Percentiles rank a stretch among this genome's conserved stretches.
phyloP scores from a whole-genome alignment of 2,797 vertebrate species.

The Enteromius argenteus region DNA sequence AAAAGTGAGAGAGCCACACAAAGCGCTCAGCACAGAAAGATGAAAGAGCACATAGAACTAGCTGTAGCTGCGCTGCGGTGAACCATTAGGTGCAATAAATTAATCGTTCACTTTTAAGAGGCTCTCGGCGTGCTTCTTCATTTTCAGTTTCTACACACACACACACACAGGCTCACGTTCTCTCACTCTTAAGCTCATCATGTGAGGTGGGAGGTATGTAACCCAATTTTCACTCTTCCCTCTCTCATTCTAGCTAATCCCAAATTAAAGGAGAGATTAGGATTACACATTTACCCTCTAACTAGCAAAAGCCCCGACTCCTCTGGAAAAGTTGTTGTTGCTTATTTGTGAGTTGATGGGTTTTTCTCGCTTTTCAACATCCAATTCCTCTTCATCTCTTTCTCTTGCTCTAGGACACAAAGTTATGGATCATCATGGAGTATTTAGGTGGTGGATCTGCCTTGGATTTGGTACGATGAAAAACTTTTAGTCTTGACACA shows the following conservation, averaged over 20 bases:
- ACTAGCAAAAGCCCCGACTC: background rate
- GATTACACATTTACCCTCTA: constrained; percentile 33
- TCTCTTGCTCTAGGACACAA: constrained; percentile 85
- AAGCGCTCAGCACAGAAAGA: background rate
- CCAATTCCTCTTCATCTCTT: constrained; percentile 1
- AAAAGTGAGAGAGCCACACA: background rate
- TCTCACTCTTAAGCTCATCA: constrained; percentile 29
- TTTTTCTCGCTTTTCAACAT: background rate
- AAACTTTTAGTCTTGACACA: background rate
- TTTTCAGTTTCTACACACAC: constrained; percentile 12
- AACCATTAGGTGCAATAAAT: constrained; percentile 21
- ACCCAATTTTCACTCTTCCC: constrained; percentile 38
- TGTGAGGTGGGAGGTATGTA: constrained; percentile 50
- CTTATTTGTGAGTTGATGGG: constrained; percentile 32
- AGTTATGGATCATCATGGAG: constrained; percentile 99
- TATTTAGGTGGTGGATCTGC: constrained; percentile 97
- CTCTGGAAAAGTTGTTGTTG: constrained; percentile 17
- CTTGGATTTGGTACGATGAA: constrained; percentile 89
- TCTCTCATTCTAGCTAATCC: constrained; percentile 46
- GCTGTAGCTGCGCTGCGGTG: constrained; percentile 3
- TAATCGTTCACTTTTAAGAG: background rate
- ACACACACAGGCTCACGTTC: constrained; percentile 10
- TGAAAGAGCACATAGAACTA: constrained; percentile 19
- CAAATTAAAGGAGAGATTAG: constrained; percentile 53
- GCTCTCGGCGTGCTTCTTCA: constrained; percentile 7